Evolutionary conservation across 2,888 invertebrate genomes (phyloP).

Genomic region (Drosophila mimica): DNA sequence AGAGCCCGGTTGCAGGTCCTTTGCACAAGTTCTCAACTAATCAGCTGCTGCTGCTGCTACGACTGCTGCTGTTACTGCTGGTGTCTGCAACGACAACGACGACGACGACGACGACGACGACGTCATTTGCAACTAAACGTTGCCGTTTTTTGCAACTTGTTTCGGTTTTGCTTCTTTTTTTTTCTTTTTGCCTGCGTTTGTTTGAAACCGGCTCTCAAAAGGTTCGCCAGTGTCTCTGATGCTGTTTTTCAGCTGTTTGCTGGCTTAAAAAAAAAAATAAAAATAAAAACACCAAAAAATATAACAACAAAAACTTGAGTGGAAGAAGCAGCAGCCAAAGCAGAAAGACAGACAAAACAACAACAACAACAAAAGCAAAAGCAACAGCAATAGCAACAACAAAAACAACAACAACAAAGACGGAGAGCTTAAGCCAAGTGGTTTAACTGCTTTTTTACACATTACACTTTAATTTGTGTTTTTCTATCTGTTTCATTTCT

Average conservation of each 20-base stretch:
- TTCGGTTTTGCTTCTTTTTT: conserved; percentile 34
- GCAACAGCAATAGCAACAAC: conserved; percentile 10
- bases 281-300: conserved; percentile 12
- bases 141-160: conserved; percentile 54
- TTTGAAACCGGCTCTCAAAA: conserved; percentile 73
- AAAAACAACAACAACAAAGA: conserved; percentile 21
- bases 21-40: conserved; percentile 69
- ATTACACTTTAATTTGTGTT: conserved; percentile 75
- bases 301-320: conserved; percentile 9
- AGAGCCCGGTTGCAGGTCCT: conserved; percentile 78
- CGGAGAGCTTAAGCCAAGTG: conserved; percentile 51
- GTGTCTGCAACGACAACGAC: conserved; percentile 9
- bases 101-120: conserved; percentile 22
- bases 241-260: conserved; percentile 73
- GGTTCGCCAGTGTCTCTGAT: conserved; percentile 64
- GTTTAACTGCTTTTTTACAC: conserved; percentile 71
- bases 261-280: conserved; percentile 36
- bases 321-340: conserved; percentile 25
- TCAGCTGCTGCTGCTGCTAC: conserved; percentile 64
- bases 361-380: conserved; percentile 22
- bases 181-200: conserved; percentile 34
- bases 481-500: conserved; percentile 70
- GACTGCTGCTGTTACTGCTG: conserved; percentile 57
- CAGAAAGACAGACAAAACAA: conserved; percentile 6
- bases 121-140: conserved; percentile 58